These are phyloP conservation scores for Rotaria magnacalcarata DNA, from an alignment of 2,888 invertebrate species.

Conservation along the genomic window DNA sequence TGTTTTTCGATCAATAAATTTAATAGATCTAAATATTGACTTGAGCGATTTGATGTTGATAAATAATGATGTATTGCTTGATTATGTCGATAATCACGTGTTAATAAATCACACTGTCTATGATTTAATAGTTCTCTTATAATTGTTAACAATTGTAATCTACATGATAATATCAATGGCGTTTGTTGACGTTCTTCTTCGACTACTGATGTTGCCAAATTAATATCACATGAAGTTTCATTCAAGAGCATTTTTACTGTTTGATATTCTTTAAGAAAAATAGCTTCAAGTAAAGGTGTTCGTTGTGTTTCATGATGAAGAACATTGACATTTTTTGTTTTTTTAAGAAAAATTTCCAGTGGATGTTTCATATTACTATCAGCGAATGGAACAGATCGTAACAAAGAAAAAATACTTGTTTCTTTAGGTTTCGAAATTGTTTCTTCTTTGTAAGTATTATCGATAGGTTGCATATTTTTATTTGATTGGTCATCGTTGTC, in stretches of 20 bases:
- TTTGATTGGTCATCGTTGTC: neutral
- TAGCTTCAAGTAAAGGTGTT: constrained; percentile 32
- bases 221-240: neutral
- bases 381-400: neutral
- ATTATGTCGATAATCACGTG: neutral
- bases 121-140: constrained; percentile 4
- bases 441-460: neutral
- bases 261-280: neutral
- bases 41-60: neutral
- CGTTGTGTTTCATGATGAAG: constrained; percentile 27
- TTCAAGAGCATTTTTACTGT: neutral
- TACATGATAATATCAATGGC: neutral
- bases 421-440: neutral
- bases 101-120: neutral
- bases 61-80: constrained; percentile 17
- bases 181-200: neutral
- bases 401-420: constrained; percentile 24
- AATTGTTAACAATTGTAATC: neutral
- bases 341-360: neutral
- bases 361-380: neutral
- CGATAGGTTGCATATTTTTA: neutral
- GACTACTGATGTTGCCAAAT: constrained; percentile 1
- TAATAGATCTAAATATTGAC: neutral
- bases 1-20: neutral
- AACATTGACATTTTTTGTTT: constrained; percentile 13